Percentiles rank a stretch among this genome's conserved stretches.
phyloP scores from a whole-genome alignment of 2,888 invertebrate species.

The Eupithecia insigniata region DNA sequence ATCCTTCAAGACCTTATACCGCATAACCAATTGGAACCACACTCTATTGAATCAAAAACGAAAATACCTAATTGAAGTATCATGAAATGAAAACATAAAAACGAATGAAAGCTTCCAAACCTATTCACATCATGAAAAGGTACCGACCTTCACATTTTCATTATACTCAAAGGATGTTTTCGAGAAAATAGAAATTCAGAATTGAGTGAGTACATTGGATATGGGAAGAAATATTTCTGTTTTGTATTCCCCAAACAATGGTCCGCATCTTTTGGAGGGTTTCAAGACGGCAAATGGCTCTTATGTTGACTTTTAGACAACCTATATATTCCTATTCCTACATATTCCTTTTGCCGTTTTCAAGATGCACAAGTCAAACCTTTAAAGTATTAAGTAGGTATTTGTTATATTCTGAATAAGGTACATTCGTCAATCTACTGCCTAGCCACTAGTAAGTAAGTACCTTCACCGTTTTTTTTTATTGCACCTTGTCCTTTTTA shows the following conservation, averaged over 20 bases:
- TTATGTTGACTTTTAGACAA: neutral
- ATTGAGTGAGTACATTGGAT: slow-evolving; percentile 23
- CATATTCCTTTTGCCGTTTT: no score
- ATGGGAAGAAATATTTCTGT: slow-evolving; percentile 40
- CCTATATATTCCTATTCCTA: no score
- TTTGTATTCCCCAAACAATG: slow-evolving; percentile 44
- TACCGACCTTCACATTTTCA: slow-evolving; percentile 3
- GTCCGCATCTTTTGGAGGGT: slow-evolving; percentile 26
- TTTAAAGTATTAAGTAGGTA: no score
- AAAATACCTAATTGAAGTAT: slow-evolving; percentile 2
- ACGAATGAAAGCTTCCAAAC: slow-evolving; percentile 4
- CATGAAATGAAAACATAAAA: neutral
- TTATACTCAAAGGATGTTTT: slow-evolving; percentile 13
- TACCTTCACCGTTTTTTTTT: no score
- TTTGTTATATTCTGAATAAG: no score
- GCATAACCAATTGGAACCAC: neutral
- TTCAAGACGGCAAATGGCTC: neutral
- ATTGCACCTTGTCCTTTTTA: no score
- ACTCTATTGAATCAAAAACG: slow-evolving; percentile 1
- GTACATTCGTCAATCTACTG: no score
- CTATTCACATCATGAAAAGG: slow-evolving; percentile 24
- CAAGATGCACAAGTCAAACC: no score
- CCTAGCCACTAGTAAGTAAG: no score
- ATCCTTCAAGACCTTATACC: neutral
- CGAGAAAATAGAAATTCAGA: slow-evolving; percentile 29